A percentile compares a stretch with the other conserved stretches of the same genome.
Evolutionary conservation across 2,113 vertebrate genomes (phyloP).

Genomic region (Bos javanicus): DNA sequence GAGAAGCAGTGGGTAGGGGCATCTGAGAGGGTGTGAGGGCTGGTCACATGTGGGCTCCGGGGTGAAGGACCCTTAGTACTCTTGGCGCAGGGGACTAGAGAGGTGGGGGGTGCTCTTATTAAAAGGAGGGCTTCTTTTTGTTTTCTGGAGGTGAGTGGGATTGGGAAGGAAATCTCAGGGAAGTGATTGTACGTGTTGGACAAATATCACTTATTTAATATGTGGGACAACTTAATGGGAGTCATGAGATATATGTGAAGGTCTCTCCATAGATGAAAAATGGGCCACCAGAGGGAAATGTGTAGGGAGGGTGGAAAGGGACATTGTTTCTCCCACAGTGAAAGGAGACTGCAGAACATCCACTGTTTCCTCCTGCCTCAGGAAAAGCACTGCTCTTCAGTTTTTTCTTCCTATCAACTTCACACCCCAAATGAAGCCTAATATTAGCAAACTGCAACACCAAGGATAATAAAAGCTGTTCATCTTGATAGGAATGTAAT

Average conservation of each 20-base stretch:
- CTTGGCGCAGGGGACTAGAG: background rate
- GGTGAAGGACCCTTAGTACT: background rate
- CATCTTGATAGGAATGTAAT: background rate
- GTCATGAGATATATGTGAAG: background rate
- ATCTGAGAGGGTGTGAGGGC: background rate
- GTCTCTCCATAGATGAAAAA: background rate
- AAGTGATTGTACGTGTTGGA: background rate
- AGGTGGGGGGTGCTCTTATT: background rate
- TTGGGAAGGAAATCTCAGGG: background rate
- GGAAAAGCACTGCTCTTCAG: background rate
- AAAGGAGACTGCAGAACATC: background rate
- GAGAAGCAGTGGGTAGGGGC: background rate
- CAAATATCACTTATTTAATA: background rate
- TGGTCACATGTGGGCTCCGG: background rate
- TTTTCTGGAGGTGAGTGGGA: background rate
- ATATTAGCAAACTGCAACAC: background rate
- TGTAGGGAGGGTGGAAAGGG: background rate
- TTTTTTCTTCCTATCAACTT: background rate
- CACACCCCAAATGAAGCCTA: background rate
- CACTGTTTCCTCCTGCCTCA: background rate
- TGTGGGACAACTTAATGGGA: background rate
- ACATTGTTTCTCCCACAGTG: background rate
- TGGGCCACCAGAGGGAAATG: background rate
- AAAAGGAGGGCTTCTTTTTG: background rate
- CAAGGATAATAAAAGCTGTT: background rate